Evolutionary conservation across 1,140 invertebrate species (phyloP).

Genomic region (Aethina tumida): DNA sequence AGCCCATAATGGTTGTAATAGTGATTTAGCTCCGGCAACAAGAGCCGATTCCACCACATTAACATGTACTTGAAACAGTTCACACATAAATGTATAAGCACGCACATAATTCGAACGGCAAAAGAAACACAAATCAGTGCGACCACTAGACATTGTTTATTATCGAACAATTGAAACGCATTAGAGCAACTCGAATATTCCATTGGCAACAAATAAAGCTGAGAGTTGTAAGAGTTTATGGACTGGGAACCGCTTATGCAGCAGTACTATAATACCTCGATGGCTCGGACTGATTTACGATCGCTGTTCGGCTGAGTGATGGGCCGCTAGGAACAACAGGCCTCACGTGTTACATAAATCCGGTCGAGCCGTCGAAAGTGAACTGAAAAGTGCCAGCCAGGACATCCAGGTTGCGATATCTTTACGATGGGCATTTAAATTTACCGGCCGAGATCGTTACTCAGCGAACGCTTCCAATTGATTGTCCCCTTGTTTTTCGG

Average conservation of each 20-base stretch:
- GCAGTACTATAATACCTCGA: conserved; percentile 10
- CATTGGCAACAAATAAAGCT: conserved; percentile 27
- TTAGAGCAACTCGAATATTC: conserved; percentile 27
- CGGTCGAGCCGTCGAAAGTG: conserved; percentile 13
- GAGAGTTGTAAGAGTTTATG: conserved; percentile 23
- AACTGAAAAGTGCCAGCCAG: too few species aligned
- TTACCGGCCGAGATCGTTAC: too few species aligned
- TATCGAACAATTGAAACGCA: conserved; percentile 28
- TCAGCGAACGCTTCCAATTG: too few species aligned
- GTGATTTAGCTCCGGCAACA: too few species aligned
- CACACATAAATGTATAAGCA: conserved; percentile 1
- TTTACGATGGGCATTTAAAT: background rate
- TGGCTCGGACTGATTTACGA: conserved; percentile 26
- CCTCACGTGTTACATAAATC: conserved; percentile 33
- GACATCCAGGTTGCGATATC: too few species aligned
- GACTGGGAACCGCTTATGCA: conserved; percentile 24
- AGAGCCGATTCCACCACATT: too few species aligned
- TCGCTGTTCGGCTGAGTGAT: conserved; percentile 28
- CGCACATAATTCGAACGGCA: background rate
- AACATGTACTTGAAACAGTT: conserved; percentile 2
- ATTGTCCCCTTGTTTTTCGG: too few species aligned
- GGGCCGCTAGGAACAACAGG: conserved; percentile 31
- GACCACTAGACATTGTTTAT: conserved; percentile 27
- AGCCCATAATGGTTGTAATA: too few species aligned
- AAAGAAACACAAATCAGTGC: background rate